Evolutionary conservation across 2,113 vertebrate genomes (phyloP), one percentile per base, ranked within the genome.

Genomic region (Tetraodon nigroviridis): DNA sequence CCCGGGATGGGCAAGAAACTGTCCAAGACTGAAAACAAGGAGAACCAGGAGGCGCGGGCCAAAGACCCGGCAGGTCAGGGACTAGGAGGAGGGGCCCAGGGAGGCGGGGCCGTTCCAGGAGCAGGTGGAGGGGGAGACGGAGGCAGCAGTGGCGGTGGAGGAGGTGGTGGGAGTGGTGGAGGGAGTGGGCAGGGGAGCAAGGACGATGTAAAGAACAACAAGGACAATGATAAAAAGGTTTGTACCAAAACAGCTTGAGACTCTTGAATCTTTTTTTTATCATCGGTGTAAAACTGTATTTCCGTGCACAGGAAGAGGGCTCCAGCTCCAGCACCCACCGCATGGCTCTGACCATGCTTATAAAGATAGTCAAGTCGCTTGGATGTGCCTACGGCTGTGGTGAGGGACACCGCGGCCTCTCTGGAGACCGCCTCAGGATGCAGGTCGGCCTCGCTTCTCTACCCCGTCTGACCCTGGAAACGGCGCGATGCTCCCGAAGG

Each of bases 381-480:
- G 97, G 97, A 12, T 99, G 97, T 71, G 97, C 97, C 13, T 96
- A 97, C 71, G 97, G 97, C 66, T 99, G 97, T n/a, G 97, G 97
- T 11, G 97, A 99, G 85, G 97, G 97, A 57, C 97, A 99, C 52
- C 93, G 97, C 3, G 97, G 97, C 49, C 91, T 98, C 64, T 99
- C 96, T 24, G 97, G 97, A 57, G 97, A 99, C 79, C 94, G 97
- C 58, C 93, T 99, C 78, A 92, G 96, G 85, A 95, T 93, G 89
- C 97, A 98, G 94, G 97, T 98, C 90, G 90, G 69, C 41, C 27
- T 19, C 54, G 2, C 15, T 10, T 16, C 27, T 20, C 18, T 5
- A 2, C 10, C 21, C 49, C 1, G 3, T 1, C 20, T 20, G 16
- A 47, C 10, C 19, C 11, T 37, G 32, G 32, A 37, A 37, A 37